phyloP scores from a whole-genome alignment of 2,113 vertebrate genomes.

The Clarias magur region DNA sequence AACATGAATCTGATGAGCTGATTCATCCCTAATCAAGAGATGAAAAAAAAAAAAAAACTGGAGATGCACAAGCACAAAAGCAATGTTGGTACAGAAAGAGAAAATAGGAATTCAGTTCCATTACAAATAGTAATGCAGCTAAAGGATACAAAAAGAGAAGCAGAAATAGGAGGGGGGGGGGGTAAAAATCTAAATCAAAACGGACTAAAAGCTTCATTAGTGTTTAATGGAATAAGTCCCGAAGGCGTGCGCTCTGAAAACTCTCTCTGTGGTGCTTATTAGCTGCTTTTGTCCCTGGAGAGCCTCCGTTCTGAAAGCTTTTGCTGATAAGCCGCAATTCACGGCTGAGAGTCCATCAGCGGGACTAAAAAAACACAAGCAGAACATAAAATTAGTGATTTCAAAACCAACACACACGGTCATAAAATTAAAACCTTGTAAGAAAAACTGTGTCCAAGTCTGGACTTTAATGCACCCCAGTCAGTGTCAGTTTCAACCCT shows the following conservation, averaged over 20 bases:
- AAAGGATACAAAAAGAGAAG: not conserved
- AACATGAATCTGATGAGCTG: not conserved
- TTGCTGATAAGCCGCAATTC: conserved; percentile 40
- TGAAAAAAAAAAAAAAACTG: not conserved
- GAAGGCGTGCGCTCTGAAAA: conserved; percentile 46
- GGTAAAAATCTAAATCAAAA: conserved; percentile 22
- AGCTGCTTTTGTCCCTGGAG: conserved; percentile 49
- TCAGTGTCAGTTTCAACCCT: not conserved
- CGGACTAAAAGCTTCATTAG: conserved; percentile 52
- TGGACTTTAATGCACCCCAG: not conserved
- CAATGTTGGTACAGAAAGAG: not conserved
- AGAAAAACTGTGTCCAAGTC: not conserved
- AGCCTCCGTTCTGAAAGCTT: conserved; percentile 38
- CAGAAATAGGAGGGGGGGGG: not conserved
- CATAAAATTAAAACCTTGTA: not conserved
- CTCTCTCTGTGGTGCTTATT: conserved; percentile 42
- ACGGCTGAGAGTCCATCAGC: conserved; percentile 16
- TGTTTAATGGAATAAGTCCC: conserved; percentile 51
- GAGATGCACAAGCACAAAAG: not conserved
- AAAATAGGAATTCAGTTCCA: conserved; percentile 6
- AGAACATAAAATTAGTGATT: conserved; percentile 36
- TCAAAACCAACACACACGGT: not conserved
- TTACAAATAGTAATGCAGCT: conserved; percentile 23
- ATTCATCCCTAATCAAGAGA: not conserved
- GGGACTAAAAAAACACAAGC: conserved; percentile 34